A percentile compares a stretch with the other conserved stretches of the same genome.
Conservation (phyloP, 2,113 vertebrate species). For the Rafetus swinhoei region DNA sequence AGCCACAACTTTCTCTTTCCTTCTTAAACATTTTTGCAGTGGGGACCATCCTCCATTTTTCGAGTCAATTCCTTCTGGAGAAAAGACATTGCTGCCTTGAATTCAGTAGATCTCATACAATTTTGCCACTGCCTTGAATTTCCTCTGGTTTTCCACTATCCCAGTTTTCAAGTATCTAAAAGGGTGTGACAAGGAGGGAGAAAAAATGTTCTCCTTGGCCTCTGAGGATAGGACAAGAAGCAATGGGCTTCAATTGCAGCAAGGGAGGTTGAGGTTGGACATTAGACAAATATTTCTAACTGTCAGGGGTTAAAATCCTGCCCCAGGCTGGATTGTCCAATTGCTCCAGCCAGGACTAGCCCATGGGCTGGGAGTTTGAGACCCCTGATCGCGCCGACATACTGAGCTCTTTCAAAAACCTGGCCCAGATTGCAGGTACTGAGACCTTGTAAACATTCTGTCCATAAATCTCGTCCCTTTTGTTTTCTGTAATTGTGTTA, state of each 20-base stretch:
- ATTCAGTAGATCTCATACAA: neutral
- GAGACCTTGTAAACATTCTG: neutral
- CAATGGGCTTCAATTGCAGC: no score
- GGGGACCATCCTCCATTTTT: neutral
- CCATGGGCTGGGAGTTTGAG: no score
- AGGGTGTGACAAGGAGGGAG: no score
- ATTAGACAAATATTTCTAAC: no score
- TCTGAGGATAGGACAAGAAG: no score
- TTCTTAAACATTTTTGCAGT: neutral
- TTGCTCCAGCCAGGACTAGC: no score
- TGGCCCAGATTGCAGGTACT: neutral
- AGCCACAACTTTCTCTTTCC: constrained; percentile 29
- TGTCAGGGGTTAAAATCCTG: no score
- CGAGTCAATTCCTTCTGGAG: neutral
- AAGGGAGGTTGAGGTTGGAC: no score
- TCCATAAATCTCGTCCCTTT: neutral
- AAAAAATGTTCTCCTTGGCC: no score
- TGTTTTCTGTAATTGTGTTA: neutral
- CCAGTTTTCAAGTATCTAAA: no score
- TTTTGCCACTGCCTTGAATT: neutral
- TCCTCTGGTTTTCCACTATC: neutral
- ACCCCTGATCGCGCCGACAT: accelerated
- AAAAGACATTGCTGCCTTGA: constrained; percentile 22
- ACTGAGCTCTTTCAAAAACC: neutral
- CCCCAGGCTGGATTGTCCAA: no score